Conservation (phyloP, 2,797 vertebrate genomes). For the Scyliorhinus canicula region DNA sequence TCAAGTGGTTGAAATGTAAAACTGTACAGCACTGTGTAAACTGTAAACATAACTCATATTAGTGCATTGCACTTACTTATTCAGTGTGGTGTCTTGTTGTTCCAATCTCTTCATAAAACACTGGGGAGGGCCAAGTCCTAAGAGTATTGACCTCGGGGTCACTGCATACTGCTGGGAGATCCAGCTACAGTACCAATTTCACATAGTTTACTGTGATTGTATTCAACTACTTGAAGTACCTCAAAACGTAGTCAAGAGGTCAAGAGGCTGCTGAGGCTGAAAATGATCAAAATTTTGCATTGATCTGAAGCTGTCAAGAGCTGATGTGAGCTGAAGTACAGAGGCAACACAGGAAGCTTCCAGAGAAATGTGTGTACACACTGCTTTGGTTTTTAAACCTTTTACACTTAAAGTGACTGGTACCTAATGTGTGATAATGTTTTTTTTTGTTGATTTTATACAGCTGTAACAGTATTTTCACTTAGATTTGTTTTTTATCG, state of each 20-base stretch:
- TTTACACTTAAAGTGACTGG: conserved; percentile 32
- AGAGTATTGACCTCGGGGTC: conserved; percentile 53
- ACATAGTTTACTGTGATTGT: conserved; percentile 70
- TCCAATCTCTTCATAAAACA: conserved; percentile 38
- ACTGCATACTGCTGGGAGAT: conserved; percentile 54
- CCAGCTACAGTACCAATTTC: conserved; percentile 63
- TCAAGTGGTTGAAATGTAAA: neutral
- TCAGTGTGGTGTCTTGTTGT: conserved; percentile 33
- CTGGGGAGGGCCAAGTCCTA: conserved; percentile 26
- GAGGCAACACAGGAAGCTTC: conserved; percentile 16
- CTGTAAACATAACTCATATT: conserved; percentile 34
- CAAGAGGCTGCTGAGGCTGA: conserved; percentile 63
- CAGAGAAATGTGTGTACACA: conserved; percentile 32
- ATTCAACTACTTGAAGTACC: conserved; percentile 69
- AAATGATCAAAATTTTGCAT: conserved; percentile 68
- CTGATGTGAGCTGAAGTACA: conserved; percentile 37
- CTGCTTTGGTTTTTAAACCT: conserved; percentile 35
- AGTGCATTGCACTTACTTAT: conserved; percentile 33
- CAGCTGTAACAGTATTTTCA: conserved; percentile 14
- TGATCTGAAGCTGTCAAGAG: conserved; percentile 47
- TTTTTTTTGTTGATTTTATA: conserved; percentile 32
- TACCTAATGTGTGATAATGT: conserved; percentile 17
- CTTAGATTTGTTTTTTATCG: conserved; percentile 29
- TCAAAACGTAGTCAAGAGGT: conserved; percentile 62
- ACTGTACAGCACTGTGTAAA: neutral